Percentiles rank a stretch among this genome's conserved stretches.
Conservation (phyloP, 2,797 vertebrate species). For the Esox masquinongy region DNA sequence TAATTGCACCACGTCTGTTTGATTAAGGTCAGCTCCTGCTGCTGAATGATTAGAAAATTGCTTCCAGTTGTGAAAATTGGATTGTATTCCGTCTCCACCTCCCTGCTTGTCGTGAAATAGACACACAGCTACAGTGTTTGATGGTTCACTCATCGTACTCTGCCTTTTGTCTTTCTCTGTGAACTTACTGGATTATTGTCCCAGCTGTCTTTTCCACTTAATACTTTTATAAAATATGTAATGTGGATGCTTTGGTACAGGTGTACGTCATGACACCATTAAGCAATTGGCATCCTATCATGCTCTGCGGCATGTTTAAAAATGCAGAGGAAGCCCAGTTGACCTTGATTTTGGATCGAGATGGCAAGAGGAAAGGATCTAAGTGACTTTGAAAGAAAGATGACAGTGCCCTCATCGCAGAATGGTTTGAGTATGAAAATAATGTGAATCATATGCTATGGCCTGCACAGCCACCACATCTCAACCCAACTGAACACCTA, state of each 20-base stretch:
- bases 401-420: too few relatives aligned
- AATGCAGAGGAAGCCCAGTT: too few relatives aligned
- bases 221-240: neutral
- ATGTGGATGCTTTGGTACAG: neutral
- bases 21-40: constrained; percentile 80
- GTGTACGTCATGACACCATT: neutral
- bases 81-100: constrained; percentile 56
- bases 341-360: too few relatives aligned
- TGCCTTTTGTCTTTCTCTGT: constrained; percentile 39
- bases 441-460: too few relatives aligned
- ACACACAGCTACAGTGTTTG: constrained; percentile 47
- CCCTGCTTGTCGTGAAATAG: constrained; percentile 40
- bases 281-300: too few relatives aligned
- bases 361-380: too few relatives aligned
- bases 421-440: too few relatives aligned
- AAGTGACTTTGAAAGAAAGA: too few relatives aligned
- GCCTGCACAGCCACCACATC: too few relatives aligned
- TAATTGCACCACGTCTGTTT: constrained; percentile 85
- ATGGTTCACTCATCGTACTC: constrained; percentile 35
- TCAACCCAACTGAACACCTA: too few relatives aligned
- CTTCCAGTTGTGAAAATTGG: constrained; percentile 85
- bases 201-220: constrained; percentile 13
- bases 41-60: constrained; percentile 87
- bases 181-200: constrained; percentile 35
- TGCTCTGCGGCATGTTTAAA: neutral